Evolutionary conservation across 2,113 vertebrate genomes (phyloP), one percentile per base, ranked within the genome.

Genomic region (Pelusios castaneus): DNA sequence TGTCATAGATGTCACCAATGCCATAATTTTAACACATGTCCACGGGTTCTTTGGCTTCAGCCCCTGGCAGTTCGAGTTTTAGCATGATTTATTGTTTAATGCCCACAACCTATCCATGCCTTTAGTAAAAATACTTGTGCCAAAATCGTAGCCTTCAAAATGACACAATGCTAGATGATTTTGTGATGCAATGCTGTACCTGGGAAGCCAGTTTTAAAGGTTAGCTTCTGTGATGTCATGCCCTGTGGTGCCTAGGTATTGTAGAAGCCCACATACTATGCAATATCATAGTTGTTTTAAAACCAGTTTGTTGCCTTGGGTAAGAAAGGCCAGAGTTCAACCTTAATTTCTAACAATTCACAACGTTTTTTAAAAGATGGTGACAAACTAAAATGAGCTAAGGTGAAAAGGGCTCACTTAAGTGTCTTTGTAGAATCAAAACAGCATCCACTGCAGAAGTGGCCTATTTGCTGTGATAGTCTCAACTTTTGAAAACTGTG

Each of bases 381-480:
- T 81, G 52, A 87, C 80, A 85, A 84, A 95, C 80, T 84, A 87
- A 91, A 94, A 90, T 52, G 43, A 60, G 54, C 21, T 21, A 89
- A 88, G 86, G 84, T 87, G 56, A 91, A 93, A 94, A 90, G 89
- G 56, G 87, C 87, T 94, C 91, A 95, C 94, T 0, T 22, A 92
- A 95, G 89, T 97, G 93, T 93, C 92, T 80, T 94, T 95, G 88
- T 93, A 92, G 93, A 94, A 91, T 95, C 93, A 95, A 92, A 89
- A 93, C 95, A 94, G 85, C 95, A 95, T 95, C 91, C 5, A 55
- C 88, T 41, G 92, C 92, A 97, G 93, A 95, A 94, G 89, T 94
- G 90, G 96, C 95, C 52, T 95, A 81, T 80, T 96, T 94, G 97
- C 97, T 91, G 94, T 96, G 89, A 94, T 96, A 85, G 94, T 91